phyloP scores from a whole-genome alignment of 2,888 invertebrate genomes.

The Nesidiocoris tenuis region DNA sequence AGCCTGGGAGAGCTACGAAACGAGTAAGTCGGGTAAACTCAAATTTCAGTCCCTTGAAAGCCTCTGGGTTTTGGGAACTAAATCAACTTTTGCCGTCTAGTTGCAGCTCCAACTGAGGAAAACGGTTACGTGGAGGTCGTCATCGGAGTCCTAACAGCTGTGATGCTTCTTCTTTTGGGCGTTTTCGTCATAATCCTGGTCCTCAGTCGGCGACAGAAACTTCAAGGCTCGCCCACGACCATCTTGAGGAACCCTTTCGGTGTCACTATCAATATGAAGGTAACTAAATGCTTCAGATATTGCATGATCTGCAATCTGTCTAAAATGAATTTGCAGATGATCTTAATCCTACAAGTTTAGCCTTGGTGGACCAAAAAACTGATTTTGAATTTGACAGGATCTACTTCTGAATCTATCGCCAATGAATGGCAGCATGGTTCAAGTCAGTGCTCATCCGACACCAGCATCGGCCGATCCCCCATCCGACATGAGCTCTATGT shows the following conservation, averaged over 20 bases:
- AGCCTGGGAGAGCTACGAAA: slow-evolving; percentile 59
- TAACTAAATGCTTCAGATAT: slow-evolving; percentile 2
- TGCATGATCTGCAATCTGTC: too few relatives aligned
- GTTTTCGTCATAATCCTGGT: slow-evolving; percentile 65
- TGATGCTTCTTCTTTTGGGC: slow-evolving; percentile 64
- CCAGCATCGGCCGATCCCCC: slow-evolving; percentile 55
- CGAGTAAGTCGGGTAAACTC: slow-evolving; percentile 58
- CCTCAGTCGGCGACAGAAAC: slow-evolving; percentile 62
- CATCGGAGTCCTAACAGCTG: slow-evolving; percentile 66
- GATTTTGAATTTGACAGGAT: slow-evolving; percentile 55
- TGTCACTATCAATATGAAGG: slow-evolving; percentile 69
- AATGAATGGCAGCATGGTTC: slow-evolving; percentile 55
- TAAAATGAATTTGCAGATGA: background rate
- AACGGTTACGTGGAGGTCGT: slow-evolving; percentile 63
- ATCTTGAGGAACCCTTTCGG: slow-evolving; percentile 63
- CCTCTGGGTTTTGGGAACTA: too few relatives aligned
- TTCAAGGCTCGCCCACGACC: slow-evolving; percentile 62
- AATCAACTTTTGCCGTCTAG: too few relatives aligned
- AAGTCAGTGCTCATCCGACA: slow-evolving; percentile 55
- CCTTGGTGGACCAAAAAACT: background rate
- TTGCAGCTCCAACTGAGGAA: slow-evolving; percentile 61
- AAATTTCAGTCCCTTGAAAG: too few relatives aligned
- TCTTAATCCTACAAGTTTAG: background rate
- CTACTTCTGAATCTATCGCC: slow-evolving; percentile 62
- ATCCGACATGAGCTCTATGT: slow-evolving; percentile 54